Base-by-base conservation (phyloP, 2,888 invertebrate species). In the Diarsia brunnea region DNA sequence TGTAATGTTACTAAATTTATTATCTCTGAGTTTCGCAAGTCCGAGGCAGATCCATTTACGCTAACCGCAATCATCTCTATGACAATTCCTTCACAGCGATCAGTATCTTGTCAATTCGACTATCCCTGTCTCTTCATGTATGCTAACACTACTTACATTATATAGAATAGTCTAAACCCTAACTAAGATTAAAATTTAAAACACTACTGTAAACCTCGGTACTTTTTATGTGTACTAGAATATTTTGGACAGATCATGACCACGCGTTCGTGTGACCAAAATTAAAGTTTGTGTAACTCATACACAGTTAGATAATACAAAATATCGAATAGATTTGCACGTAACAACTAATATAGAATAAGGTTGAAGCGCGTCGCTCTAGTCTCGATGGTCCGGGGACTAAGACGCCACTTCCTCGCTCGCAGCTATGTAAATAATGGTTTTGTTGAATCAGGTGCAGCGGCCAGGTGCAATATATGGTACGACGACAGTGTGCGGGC, bases 161-260 rank as follows among this genome's bases (percentile, higher is more conserved):
- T 80, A 86, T 82, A 91, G 84, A 88, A 89, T 88, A 90, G 81
- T 89, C 85, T 89, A 91, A 90, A 88, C 87, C 82, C 82, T 89
- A 89, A 88, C 75, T 89, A 83, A 78, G 81, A 86, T 89, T 43
- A 63, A 88, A 83, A 87, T 87, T 89, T 43, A 63, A 88, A 83
- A 87, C 87, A 84, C 89, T 90, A 90, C 89, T 87, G 73, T 78
- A 84, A 86, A 89, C 85, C 85, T 84, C 89, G 87, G 81, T 86
- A 84, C 81, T 85, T 79, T 67, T 81, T 79, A 72, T 74, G 85
- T 86, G 88, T 86, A 87, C 84, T 88, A 88, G 75, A 78, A 89
- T 85, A 87, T 93, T 93, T 91, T 95, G 95, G 95, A 95, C 95
- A 95, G 95, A 95, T 95, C 93, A 92, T 92, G 92, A 93, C 92